Evolutionary conservation across 2,797 vertebrate species (phyloP).

Genomic region (Menidia menidia): DNA sequence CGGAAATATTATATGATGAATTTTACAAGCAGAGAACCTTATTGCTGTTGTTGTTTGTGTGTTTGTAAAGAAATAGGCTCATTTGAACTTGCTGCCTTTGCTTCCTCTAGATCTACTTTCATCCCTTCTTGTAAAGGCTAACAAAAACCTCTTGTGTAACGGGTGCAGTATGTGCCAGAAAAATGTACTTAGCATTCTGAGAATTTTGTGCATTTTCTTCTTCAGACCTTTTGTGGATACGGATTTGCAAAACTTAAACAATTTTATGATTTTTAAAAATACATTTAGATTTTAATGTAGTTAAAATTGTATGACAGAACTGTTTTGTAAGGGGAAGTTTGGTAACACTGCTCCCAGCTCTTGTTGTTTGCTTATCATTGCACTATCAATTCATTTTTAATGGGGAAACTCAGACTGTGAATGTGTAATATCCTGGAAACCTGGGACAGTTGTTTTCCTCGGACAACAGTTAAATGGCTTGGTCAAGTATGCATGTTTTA

Average conservation of each 20-base stretch:
- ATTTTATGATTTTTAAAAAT: not conserved
- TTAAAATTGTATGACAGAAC: not conserved
- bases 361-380: not conserved
- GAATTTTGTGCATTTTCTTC: accelerated
- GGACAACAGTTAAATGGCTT: conserved; percentile 1
- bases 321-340: not conserved
- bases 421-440: not conserved
- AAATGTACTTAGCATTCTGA: not conserved
- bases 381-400: not conserved
- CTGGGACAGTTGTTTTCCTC: conserved; percentile 6
- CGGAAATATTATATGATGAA: conserved; percentile 28
- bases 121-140: conserved; percentile 3
- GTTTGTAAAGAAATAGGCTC: not conserved
- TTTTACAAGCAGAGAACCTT: conserved; percentile 30
- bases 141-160: not conserved
- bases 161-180: conserved; percentile 1
- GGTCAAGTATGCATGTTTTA: not conserved
- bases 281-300: not conserved
- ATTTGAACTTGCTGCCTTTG: not conserved
- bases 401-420: not conserved
- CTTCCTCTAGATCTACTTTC: conserved; percentile 6
- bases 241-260: not conserved
- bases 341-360: not conserved
- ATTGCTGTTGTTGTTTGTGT: not conserved
- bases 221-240: not conserved